Percentiles rank a stretch among this genome's conserved stretches.
Evolutionary conservation across 2,113 vertebrate species (phyloP).

Genomic region (Phoenicopterus ruber): DNA sequence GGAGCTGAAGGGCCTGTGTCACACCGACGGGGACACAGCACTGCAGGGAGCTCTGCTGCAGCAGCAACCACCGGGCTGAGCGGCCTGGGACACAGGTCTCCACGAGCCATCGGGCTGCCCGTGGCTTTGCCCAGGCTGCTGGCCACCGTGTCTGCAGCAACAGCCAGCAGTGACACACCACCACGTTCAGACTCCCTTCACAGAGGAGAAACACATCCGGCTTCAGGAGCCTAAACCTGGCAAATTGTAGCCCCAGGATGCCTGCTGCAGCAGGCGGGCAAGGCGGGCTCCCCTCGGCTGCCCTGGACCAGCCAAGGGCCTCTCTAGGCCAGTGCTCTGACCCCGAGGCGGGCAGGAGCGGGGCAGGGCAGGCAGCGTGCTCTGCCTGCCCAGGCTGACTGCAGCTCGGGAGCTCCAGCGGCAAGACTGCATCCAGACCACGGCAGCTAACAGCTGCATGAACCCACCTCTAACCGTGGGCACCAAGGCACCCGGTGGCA

Average conservation of each 20-base stretch:
- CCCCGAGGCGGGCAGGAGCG: not conserved
- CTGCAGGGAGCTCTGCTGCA: not conserved
- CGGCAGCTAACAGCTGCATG: fast-evolving
- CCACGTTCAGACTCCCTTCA: not conserved
- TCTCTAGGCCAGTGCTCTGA: not conserved
- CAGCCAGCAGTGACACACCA: not conserved
- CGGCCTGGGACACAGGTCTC: not conserved
- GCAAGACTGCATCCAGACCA: not conserved
- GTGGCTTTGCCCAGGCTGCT: not conserved
- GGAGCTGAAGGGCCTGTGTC: fast-evolving
- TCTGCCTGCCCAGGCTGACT: not conserved
- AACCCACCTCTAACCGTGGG: not conserved
- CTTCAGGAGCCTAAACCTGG: not conserved
- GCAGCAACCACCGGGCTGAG: not conserved
- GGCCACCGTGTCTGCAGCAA: not conserved
- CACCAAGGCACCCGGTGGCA: not conserved
- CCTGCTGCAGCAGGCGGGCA: not conserved
- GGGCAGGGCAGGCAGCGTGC: not conserved
- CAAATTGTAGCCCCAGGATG: fast-evolving
- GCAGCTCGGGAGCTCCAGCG: fast-evolving
- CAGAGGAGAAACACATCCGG: not conserved
- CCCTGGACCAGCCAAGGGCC: not conserved
- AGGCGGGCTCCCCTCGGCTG: not conserved
- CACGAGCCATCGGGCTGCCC: not conserved
- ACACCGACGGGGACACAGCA: not conserved